A percentile compares a stretch with the other conserved stretches of the same genome.
These are phyloP conservation scores for Sclerurus mexicanus DNA, from an alignment of 2,113 vertebrate species.

Conservation along the genomic window DNA sequence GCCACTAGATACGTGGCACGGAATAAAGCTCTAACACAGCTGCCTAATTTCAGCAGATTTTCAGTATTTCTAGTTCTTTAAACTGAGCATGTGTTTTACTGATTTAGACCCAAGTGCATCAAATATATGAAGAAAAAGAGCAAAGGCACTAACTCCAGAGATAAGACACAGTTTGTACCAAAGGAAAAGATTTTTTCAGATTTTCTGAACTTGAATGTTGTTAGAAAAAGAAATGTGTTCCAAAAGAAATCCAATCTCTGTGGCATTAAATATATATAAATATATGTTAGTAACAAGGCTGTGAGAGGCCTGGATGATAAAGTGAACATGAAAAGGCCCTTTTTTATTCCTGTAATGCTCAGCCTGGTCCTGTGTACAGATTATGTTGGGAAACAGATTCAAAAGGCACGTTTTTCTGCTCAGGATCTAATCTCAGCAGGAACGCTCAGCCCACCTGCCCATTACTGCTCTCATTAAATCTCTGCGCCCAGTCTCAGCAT, in stretches of 20 bases:
- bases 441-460: slow-evolving; percentile 15
- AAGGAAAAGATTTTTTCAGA: not conserved
- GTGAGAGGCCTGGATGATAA: not conserved
- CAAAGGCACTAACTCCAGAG: not conserved
- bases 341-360: not conserved
- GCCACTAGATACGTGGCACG: not conserved
- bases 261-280: not conserved
- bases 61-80: not conserved
- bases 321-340: not conserved
- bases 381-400: not conserved
- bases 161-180: not conserved
- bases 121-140: not conserved
- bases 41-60: not conserved
- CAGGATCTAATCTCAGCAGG: not conserved
- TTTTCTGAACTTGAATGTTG: not conserved
- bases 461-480: slow-evolving; percentile 18
- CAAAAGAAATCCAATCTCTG: not conserved
- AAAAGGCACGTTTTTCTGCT: not conserved
- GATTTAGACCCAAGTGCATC: not conserved
- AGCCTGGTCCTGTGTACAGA: not conserved
- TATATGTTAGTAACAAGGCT: not conserved
- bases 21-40: not conserved
- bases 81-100: not conserved
- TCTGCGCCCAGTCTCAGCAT: not conserved
- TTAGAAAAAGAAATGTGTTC: not conserved